A percentile compares a stretch with the other conserved stretches of the same genome.
These are phyloP conservation scores for Herpailurus yagouaroundi DNA, from an alignment of 2,113 vertebrate genomes.

Conservation along the genomic window DNA sequence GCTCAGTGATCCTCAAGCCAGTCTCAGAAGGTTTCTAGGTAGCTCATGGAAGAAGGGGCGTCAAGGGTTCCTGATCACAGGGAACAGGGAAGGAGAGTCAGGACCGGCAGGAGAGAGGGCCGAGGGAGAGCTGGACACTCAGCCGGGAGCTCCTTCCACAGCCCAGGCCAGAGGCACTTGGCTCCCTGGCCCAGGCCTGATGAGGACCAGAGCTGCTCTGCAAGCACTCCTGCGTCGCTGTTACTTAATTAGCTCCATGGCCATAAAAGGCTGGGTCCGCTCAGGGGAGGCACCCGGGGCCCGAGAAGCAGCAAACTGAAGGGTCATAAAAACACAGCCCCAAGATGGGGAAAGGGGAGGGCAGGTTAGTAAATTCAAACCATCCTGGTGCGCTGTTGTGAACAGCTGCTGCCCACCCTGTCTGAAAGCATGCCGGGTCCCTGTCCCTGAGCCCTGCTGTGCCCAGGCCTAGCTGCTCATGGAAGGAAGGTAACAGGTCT, in stretches of 20 bases:
- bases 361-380: neutral
- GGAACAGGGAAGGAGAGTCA: neutral
- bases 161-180: neutral
- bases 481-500: neutral
- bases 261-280: conserved; percentile 65
- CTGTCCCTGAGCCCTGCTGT: neutral
- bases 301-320: conserved; percentile 62
- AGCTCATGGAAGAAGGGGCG: neutral
- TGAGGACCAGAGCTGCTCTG: neutral
- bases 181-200: neutral
- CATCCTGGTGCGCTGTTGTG: neutral
- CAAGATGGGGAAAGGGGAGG: conserved; percentile 44
- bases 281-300: conserved; percentile 66
- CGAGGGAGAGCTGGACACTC: neutral
- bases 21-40: neutral
- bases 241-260: conserved; percentile 60
- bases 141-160: neutral
- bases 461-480: neutral
- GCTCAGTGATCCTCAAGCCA: neutral
- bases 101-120: neutral
- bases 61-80: neutral
- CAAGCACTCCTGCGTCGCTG: conserved; percentile 19
- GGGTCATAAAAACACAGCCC: conserved; percentile 71
- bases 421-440: conserved; percentile 40
- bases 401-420: neutral